A percentile compares a stretch with the other conserved stretches of the same genome.
These are phyloP conservation scores for Mus musculus DNA, from an alignment of 2,113 vertebrate genomes.

Conservation along the genomic window GRCm39 chr11:41879001-41879500, in stretches of 20 bases:
- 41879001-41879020: neutral
- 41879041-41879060: neutral
- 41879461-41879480: neutral
- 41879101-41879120: neutral
- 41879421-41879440: neutral
- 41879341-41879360: neutral
- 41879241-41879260: neutral
- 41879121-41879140: neutral
- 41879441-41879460: neutral
- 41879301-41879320: neutral
- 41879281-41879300: neutral
- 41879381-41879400: neutral
- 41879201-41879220: neutral
- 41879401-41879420: neutral
- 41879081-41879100: neutral
- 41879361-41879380: neutral
- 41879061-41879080: neutral
- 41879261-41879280: neutral
- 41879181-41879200: neutral
- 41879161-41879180: neutral
- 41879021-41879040: neutral
- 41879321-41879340: neutral
- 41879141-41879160: neutral
- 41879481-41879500: neutral
- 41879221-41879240: neutral